Evolutionary conservation across 2,113 vertebrate species (phyloP), one percentile per base, ranked within the genome.

Genomic region (Glaucidium brasilianum): DNA sequence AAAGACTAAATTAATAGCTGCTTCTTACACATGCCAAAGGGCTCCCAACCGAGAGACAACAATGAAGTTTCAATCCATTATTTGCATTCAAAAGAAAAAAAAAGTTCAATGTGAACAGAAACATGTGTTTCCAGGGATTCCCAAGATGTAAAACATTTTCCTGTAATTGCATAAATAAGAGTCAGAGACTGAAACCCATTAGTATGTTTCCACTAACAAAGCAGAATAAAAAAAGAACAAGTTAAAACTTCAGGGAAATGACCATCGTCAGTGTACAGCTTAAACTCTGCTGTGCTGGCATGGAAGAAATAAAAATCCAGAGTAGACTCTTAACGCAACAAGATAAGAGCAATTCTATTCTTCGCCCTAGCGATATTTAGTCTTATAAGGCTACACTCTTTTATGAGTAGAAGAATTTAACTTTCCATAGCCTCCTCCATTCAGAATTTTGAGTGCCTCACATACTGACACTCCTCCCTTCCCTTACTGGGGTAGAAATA

Each of bases 131-230:
- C 55, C 86, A 95, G 89, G 89, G 84, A 96, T 90, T 85, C 89
- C 85, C 96, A 90, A 87, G 93, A 95, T 83, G 66, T 85, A 94
- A 96, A 95, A 92, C 95, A 95, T 92, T 96, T 91, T 84, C 71
- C 89, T 85, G 62, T 72, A 92, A 95, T 80, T 95, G 84, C 60
- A 94, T 73, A 95, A 92, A 66, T 85, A 86, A 87, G 56, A 95
- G 83, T n/a, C 64, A 89, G 49, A 91, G 84, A 78, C 95, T 85
- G 77, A 95, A 95, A 95, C 23, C 34, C 84, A 92, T 95, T 82
- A 95, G 77, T 73, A 45, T 49, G 49, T 78, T 95, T 88, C 95
- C 94, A 96, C 75, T 87, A 92, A 95, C 86, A 86, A 94, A 82
- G 91, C 83, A 92, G 80, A 94, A 85, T 78, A 86, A 93, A 91